These are phyloP conservation scores for Fabriciana adippe DNA, from an alignment of 2,888 invertebrate species.

Conservation along the genomic window DNA sequence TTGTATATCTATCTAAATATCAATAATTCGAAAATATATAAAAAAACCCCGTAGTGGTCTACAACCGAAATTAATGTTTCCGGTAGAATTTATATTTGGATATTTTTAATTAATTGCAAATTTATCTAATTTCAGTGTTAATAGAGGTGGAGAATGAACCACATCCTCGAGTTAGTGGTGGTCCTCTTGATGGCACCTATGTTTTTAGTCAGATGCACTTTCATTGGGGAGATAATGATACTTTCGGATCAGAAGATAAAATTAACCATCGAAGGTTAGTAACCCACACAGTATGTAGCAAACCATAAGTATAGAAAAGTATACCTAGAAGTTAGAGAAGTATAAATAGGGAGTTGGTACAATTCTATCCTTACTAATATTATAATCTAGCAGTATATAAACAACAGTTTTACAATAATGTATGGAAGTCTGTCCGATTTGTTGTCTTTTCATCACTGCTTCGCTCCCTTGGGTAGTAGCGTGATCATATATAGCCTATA, in stretches of 20 bases:
- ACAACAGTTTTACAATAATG: no score
- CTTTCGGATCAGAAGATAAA: constrained; percentile 89
- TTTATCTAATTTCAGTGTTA: constrained; percentile 74
- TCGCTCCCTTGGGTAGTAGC: no score
- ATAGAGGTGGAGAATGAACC: constrained; percentile 81
- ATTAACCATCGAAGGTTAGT: constrained; percentile 85
- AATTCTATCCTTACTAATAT: no score
- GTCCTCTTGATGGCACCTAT: constrained; percentile 85
- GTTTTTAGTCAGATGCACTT: constrained; percentile 90
- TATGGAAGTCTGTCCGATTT: no score
- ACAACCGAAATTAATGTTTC: not conserved
- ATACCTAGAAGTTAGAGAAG: no score
- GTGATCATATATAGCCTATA: no score
- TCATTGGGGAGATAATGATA: constrained; percentile 91
- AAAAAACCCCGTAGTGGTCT: no score
- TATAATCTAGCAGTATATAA: no score
- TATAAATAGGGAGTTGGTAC: no score
- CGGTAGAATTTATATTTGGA: not conserved
- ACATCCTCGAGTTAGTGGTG: constrained; percentile 83
- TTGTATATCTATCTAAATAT: no score
- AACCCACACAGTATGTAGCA: not conserved
- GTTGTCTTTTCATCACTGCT: no score
- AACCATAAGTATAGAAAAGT: not conserved
- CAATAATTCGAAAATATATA: no score
- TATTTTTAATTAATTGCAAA: not conserved